A percentile compares a stretch with the other conserved stretches of the same genome.
Evolutionary conservation across 2,113 vertebrate genomes (phyloP).

Genomic region (Podarcis muralis): DNA sequence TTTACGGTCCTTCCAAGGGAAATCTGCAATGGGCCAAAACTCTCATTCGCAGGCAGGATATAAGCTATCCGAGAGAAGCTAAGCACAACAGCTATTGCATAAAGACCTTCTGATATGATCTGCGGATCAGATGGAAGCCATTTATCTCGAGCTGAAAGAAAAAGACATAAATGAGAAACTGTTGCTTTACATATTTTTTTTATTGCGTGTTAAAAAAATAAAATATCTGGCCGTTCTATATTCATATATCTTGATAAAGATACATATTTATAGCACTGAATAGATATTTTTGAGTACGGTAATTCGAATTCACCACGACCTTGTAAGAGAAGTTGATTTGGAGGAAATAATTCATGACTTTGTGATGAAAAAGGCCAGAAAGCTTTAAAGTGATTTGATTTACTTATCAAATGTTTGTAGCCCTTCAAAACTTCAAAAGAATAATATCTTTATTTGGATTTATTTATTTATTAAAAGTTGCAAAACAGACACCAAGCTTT

Average conservation of each 20-base stretch:
- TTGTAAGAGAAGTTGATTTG: too few relatives aligned
- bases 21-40: conserved; percentile 91
- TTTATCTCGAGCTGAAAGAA: conserved; percentile 86
- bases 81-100: conserved; percentile 89
- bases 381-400: too few relatives aligned
- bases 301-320: not conserved
- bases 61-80: conserved; percentile 91
- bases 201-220: conserved; percentile 8
- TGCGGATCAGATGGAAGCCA: conserved; percentile 92
- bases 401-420: too few relatives aligned
- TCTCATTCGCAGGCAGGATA: conserved; percentile 92
- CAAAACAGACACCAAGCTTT: too few relatives aligned
- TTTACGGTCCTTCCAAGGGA: conserved; percentile 91
- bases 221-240: conserved; percentile 7
- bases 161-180: conserved; percentile 38
- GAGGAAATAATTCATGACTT: too few relatives aligned
- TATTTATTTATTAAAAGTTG: too few relatives aligned
- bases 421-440: too few relatives aligned
- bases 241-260: conserved; percentile 6
- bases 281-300: conserved; percentile 16
- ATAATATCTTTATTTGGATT: too few relatives aligned
- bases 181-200: conserved; percentile 28
- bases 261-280: conserved; percentile 17
- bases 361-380: too few relatives aligned
- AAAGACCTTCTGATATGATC: conserved; percentile 91